Conservation (phyloP, 2,888 invertebrate genomes). For the Lithophane ornitopus region DNA sequence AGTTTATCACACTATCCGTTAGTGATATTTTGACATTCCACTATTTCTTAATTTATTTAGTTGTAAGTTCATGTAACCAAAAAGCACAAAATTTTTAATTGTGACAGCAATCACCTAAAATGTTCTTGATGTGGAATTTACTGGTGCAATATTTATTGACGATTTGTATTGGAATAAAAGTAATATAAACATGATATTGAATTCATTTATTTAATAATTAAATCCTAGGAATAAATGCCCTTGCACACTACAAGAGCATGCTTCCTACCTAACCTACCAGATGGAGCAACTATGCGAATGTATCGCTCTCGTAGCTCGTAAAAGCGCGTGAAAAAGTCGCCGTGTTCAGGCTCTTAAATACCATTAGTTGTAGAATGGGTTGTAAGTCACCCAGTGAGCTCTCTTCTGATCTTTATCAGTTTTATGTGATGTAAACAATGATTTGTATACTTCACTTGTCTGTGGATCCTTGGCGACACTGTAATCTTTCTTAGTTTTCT, state of each 20-base stretch:
- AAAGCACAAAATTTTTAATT: constrained; percentile 72
- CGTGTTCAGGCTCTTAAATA: background rate
- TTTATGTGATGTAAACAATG: constrained; percentile 97
- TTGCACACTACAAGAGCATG: background rate
- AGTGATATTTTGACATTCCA: constrained; percentile 51
- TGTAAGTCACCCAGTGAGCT: constrained; percentile 99
- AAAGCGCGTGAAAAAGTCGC: background rate
- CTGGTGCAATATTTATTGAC: constrained; percentile 76
- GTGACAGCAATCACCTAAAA: constrained; percentile 35
- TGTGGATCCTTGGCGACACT: constrained; percentile 97
- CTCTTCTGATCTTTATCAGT: constrained; percentile 96
- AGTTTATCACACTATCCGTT: background rate
- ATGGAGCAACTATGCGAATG: background rate
- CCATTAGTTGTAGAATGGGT: constrained; percentile 96
- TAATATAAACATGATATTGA: constrained; percentile 21
- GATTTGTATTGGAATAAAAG: constrained; percentile 54
- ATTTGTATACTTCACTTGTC: constrained; percentile 97
- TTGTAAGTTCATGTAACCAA: constrained; percentile 62
- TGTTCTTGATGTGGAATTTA: constrained; percentile 72
- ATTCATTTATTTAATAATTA: constrained; percentile 40
- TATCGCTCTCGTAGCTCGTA: background rate
- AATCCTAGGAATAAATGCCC: constrained; percentile 19
- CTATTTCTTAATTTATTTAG: constrained; percentile 30
- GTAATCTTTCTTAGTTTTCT: constrained; percentile 94
- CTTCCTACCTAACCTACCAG: background rate